A percentile compares a stretch with the other conserved stretches of the same genome.
These are phyloP conservation scores for Bruchidius siliquastri DNA, from an alignment of 2,888 invertebrate genomes.

Conservation along the genomic window DNA sequence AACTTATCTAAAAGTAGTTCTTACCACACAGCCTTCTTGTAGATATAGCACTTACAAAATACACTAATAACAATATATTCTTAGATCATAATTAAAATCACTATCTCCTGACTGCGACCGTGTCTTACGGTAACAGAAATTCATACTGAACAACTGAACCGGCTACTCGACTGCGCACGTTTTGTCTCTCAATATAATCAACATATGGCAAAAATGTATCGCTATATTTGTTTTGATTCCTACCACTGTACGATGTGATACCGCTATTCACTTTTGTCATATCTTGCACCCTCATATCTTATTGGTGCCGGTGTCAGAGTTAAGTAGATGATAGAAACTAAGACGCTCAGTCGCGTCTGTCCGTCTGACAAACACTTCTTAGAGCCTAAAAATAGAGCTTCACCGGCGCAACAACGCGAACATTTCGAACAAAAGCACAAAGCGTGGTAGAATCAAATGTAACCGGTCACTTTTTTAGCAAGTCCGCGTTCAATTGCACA, in stretches of 20 bases:
- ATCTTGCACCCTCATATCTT: neutral
- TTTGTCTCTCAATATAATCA: slow-evolving; percentile 11
- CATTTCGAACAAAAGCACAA: neutral
- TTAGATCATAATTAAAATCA: slow-evolving; percentile 12
- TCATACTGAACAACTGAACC: slow-evolving; percentile 15
- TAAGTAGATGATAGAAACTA: neutral
- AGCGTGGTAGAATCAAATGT: neutral
- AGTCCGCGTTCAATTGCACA: neutral
- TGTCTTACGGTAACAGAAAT: slow-evolving; percentile 11
- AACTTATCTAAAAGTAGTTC: neutral
- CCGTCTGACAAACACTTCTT: neutral
- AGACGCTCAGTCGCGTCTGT: neutral
- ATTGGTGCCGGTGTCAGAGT: neutral
- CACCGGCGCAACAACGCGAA: neutral
- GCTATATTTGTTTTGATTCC: slow-evolving; percentile 2
- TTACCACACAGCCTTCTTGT: neutral
- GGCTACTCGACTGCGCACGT: slow-evolving; percentile 12
- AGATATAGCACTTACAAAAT: neutral
- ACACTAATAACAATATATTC: neutral
- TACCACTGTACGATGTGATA: neutral
- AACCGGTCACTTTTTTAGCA: neutral
- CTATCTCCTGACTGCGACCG: slow-evolving; percentile 10
- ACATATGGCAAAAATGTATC: slow-evolving; percentile 15
- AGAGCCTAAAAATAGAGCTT: neutral
- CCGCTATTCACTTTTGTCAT: neutral